These are phyloP conservation scores for Perizoma affinitatum DNA, from an alignment of 2,888 invertebrate species.

Conservation along the genomic window DNA sequence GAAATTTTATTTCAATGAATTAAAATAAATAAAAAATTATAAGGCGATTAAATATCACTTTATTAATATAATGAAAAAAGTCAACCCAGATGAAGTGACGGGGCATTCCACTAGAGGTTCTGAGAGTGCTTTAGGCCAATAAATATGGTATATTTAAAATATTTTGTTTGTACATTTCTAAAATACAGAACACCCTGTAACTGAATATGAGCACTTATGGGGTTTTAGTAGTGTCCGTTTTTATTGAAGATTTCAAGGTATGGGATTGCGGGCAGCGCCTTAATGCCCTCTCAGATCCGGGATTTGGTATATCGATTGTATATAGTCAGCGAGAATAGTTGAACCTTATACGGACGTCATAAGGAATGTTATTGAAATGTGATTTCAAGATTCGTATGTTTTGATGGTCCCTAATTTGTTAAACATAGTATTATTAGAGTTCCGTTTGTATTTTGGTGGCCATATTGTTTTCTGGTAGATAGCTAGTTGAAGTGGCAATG, in stretches of 20 bases:
- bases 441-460: background rate
- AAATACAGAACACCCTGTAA: conserved; percentile 24
- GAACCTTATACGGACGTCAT: conserved; percentile 6
- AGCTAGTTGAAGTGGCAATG: too few species aligned
- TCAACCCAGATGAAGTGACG: too few species aligned
- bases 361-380: conserved; percentile 5
- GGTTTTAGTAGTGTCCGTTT: conserved; percentile 36
- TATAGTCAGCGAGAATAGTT: conserved; percentile 19
- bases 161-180: background rate
- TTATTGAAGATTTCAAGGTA: conserved; percentile 37
- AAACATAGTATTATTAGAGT: conserved; percentile 5
- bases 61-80: too few species aligned
- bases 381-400: background rate
- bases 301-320: conserved; percentile 28
- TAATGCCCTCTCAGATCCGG: conserved; percentile 33
- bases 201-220: conserved; percentile 27
- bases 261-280: conserved; percentile 27
- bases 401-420: conserved; percentile 8
- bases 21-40: too few species aligned
- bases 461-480: too few species aligned
- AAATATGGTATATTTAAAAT: background rate
- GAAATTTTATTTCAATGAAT: too few species aligned
- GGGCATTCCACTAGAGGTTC: too few species aligned
- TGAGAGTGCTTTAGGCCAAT: background rate
- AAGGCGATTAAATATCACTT: too few species aligned